These are phyloP conservation scores for Xiphophorus maculatus DNA, from an alignment of 2,113 vertebrate species.

Conservation along the genomic window DNA sequence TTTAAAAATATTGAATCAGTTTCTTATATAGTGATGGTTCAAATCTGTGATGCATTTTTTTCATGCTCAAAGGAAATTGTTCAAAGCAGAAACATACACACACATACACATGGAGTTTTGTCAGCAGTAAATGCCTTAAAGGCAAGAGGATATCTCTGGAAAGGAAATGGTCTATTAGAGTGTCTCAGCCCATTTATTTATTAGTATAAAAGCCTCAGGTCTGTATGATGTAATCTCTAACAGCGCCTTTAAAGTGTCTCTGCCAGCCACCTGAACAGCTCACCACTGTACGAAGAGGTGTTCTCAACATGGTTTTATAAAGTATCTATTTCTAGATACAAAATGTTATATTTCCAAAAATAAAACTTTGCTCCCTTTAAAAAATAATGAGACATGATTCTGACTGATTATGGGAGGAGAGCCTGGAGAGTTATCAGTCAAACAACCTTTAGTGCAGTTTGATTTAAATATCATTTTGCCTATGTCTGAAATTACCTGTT, in stretches of 20 bases:
- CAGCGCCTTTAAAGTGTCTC: slow-evolving; percentile 58
- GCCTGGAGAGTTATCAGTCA: not conserved
- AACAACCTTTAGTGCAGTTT: slow-evolving; percentile 8
- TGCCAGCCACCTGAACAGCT: slow-evolving; percentile 49
- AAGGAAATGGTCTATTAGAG: slow-evolving; percentile 73
- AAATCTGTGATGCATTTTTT: slow-evolving; percentile 18
- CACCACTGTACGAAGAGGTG: slow-evolving; percentile 13
- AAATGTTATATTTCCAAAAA: not conserved
- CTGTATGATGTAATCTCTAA: slow-evolving; percentile 67
- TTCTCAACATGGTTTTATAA: slow-evolving; percentile 9
- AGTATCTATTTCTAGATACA: not conserved
- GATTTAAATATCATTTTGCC: slow-evolving; percentile 7
- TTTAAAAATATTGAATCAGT: not conserved
- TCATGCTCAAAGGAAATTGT: slow-evolving; percentile 41
- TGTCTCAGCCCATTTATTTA: slow-evolving; percentile 68
- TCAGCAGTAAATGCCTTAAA: slow-evolving; percentile 51
- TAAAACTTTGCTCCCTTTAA: not conserved
- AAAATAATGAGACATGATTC: not conserved
- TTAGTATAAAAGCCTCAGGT: slow-evolving; percentile 63
- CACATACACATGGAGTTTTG: slow-evolving; percentile 3
- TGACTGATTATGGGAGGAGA: not conserved
- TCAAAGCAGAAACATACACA: slow-evolving; percentile 14
- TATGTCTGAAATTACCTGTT: not conserved
- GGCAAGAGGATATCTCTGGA: slow-evolving; percentile 62
- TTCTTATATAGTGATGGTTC: slow-evolving; percentile 21